Evolutionary conservation across 2,797 vertebrate genomes (phyloP), one percentile per base, ranked within the genome.

Genomic region (Denticeps clupeoides): DNA sequence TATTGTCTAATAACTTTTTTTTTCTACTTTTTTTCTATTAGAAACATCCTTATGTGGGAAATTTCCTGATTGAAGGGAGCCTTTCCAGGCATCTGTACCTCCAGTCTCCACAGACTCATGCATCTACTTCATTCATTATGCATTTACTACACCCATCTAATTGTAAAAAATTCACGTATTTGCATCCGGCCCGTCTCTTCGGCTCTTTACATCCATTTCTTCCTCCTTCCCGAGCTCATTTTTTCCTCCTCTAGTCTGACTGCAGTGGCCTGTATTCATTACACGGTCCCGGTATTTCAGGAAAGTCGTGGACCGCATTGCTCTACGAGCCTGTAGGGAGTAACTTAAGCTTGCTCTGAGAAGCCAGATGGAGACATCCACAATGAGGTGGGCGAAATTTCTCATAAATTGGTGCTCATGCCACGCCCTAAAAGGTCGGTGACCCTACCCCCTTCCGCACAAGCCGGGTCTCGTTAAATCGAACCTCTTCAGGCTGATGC

Each of bases 231-330:
- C n/a, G n/a, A n/a, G n/a, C n/a, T n/a, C n/a, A n/a, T n/a, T n/a
- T n/a, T n/a, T n/a, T n/a, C n/a, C 42, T 51, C 41, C 41, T 59
- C 43, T 47, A 52, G 38, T 50, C 47, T 62, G 29, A 45, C 59
- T 49, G 56, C 55, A 53, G 59, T 58, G 42, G 47, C 58, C 53
- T 55, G 51, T 57, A 67, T 64, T 49, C 45, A 31, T 68, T 53
- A 51, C 51, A 55, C 18, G 41, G 50, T 27, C 51, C 43, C 42
- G 53, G 50, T 38, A 43, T 45, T 47, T 55, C 35, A 27, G 43
- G 43, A 28, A 26, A 32, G 32, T 35, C 26, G 9, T 43, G 42
- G 55, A 48, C 66, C 52, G 60, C 50, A 49, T 41, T 63, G 58
- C 37, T 50, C 28, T 59, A 50, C 41, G 47, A 47, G 47, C 45